Base-by-base conservation (phyloP, 2,113 vertebrate species). In the Seriola dumerili region DNA sequence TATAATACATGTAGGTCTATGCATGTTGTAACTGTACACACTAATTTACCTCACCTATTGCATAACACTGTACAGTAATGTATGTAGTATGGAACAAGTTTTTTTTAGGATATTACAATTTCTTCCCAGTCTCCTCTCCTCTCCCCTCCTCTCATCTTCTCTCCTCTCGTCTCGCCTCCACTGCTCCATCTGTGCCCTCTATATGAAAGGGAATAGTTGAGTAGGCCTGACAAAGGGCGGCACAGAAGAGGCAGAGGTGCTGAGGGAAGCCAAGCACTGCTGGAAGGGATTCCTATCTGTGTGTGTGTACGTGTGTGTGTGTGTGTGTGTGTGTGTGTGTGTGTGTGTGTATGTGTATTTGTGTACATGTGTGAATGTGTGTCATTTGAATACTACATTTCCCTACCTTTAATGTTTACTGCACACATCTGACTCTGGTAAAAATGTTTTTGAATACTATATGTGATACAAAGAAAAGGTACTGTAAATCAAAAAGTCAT, bases 171-270 rank as follows among this genome's bases (percentile, higher is more conserved):
- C 73, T 81, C 36, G 16, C 66, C 69, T 76, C 72, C 72, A 34
- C 76, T 78, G 52, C 85, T 93, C 87, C 90, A 93, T 93, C 92
- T 92, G 91, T 92, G 87, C 90, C 88, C 88, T 88, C 50, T 29
- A 72, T 91, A 94, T 94, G 90, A 94, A 95, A 95, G 94, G 84
- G 93, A 95, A 94, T 94, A 92, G 81, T 72, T 92, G 91, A 94
- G 88, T 83, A 94, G 87, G 89, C 80, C 88, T 91, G 90, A 93
- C 89, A 93, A 93, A 94, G 92, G 90, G 90, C 86, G 84, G 87
- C 88, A 88, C 88, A 91, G 86, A 90, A 80, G 86, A 90, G 84
- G 88, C 89, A 90, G 91, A 93, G 92, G 91, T 92, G 92, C 85
- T 86, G 76, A 88, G 87, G 89, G 85, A 90, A 87, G 89, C 88